Evolutionary conservation across 2,797 vertebrate species (phyloP).

Genomic region (Nyctibius grandis): DNA sequence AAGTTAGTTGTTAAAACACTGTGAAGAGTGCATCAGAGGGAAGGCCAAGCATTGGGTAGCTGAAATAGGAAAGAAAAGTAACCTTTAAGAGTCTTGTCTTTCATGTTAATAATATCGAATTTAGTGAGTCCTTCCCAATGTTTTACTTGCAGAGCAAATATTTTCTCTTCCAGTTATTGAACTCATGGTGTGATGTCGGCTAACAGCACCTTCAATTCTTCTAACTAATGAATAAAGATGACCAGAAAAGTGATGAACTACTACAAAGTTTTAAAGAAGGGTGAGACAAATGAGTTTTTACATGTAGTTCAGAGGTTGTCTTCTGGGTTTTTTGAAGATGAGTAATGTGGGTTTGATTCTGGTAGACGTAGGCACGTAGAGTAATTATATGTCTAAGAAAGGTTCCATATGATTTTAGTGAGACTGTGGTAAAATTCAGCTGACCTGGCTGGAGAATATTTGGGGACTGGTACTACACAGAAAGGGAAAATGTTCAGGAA

Average conservation of each 20-base stretch:
- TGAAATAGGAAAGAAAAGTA: conserved; percentile 34
- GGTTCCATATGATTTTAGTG: not conserved
- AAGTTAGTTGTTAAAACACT: not conserved
- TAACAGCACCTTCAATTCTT: conserved; percentile 32
- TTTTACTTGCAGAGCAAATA: conserved; percentile 64
- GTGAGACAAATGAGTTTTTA: not conserved
- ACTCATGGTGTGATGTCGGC: conserved; percentile 40
- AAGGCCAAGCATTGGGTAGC: not conserved
- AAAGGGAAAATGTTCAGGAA: not conserved
- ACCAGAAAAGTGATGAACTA: conserved; percentile 40
- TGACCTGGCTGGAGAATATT: not conserved
- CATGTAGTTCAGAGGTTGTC: not conserved
- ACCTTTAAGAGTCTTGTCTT: conserved; percentile 57
- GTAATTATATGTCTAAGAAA: not conserved
- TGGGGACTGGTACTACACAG: not conserved
- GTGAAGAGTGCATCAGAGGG: not conserved
- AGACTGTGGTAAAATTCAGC: not conserved
- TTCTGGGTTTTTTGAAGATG: not conserved
- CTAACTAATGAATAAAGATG: conserved; percentile 44
- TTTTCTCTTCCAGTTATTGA: conserved; percentile 62
- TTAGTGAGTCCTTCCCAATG: conserved; percentile 56
- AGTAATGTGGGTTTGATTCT: not conserved
- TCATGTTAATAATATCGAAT: conserved; percentile 63
- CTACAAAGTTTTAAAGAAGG: conserved; percentile 12
- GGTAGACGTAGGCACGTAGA: not conserved